A percentile compares a stretch with the other conserved stretches of the same genome.
phyloP scores from a whole-genome alignment of 2,797 vertebrate genomes.

The Cyclopterus lumpus region DNA sequence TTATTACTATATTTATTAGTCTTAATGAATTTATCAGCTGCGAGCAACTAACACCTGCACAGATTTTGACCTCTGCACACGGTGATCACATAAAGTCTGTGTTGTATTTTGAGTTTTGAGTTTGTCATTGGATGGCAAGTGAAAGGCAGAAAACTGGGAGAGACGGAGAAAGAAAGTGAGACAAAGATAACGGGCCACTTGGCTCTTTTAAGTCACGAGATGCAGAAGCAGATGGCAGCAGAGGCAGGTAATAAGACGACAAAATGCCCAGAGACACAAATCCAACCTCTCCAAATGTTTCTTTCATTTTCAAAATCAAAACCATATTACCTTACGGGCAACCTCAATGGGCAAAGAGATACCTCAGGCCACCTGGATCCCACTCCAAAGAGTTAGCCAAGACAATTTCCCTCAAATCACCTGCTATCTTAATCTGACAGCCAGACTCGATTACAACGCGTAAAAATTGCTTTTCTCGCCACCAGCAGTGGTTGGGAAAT shows the following conservation, averaged over 20 bases:
- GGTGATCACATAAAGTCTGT: conserved; percentile 14
- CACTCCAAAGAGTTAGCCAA: conserved; percentile 83
- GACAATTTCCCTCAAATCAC: conserved; percentile 88
- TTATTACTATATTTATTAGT: neutral
- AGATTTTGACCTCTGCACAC: conserved; percentile 13
- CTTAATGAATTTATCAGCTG: neutral
- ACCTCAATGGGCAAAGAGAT: conserved; percentile 71
- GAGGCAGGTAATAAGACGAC: conserved; percentile 78
- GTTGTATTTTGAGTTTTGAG: conserved; percentile 39
- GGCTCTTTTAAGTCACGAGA: conserved; percentile 73
- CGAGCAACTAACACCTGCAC: conserved; percentile 1
- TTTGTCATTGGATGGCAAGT: conserved; percentile 43
- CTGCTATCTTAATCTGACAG: conserved; percentile 91
- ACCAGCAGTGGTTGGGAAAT: conserved; percentile 87
- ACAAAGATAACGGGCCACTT: conserved; percentile 63
- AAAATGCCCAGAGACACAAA: conserved; percentile 80
- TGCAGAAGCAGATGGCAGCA: conserved; percentile 73
- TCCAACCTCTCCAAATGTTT: conserved; percentile 76
- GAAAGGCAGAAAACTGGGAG: conserved; percentile 43
- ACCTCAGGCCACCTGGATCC: conserved; percentile 86
- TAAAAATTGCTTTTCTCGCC: conserved; percentile 90
- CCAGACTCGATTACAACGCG: conserved; percentile 86
- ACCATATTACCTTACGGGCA: conserved; percentile 75
- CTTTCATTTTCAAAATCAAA: conserved; percentile 83
- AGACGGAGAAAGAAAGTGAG: conserved; percentile 52